A percentile compares a stretch with the other conserved stretches of the same genome.
Evolutionary conservation across 1,140 invertebrate species (phyloP).

Genomic region (Maniola jurtina): DNA sequence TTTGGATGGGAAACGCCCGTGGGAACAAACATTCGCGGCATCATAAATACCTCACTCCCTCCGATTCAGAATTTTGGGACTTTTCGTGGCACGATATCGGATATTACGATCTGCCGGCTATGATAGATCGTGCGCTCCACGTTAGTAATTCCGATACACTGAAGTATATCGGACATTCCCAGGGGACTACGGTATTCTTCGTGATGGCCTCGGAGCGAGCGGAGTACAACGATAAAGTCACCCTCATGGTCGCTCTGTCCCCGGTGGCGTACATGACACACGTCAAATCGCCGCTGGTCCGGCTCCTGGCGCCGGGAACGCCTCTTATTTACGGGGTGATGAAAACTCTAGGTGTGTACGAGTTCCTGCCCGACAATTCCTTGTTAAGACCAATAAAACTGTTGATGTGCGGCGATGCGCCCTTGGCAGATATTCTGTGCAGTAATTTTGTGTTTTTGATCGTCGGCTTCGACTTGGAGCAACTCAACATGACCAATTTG

Average conservation of each 20-base stretch:
- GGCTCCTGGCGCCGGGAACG: constrained; percentile 41
- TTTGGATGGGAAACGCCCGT: constrained; percentile 85
- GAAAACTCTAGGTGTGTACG: constrained; percentile 40
- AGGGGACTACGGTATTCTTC: constrained; percentile 85
- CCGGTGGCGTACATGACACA: constrained; percentile 82
- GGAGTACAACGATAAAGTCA: constrained; percentile 82
- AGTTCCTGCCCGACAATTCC: constrained; percentile 44
- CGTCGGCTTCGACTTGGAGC: constrained; percentile 44
- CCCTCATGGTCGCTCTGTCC: constrained; percentile 81
- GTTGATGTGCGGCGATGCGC: constrained; percentile 37
- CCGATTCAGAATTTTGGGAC: constrained; percentile 79
- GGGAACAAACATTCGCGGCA: constrained; percentile 82
- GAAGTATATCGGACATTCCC: constrained; percentile 82
- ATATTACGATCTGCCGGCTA: constrained; percentile 75
- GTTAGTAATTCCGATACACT: constrained; percentile 66
- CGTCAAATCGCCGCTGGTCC: constrained; percentile 76
- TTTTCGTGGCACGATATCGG: constrained; percentile 83
- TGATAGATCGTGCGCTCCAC: constrained; percentile 77
- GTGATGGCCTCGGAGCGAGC: constrained; percentile 80
- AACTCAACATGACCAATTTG: constrained; percentile 79
- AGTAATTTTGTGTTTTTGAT: constrained; percentile 39
- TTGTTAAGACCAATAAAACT: constrained; percentile 34
- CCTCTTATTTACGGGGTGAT: constrained; percentile 30
- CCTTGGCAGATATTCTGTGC: constrained; percentile 42
- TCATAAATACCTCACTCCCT: constrained; percentile 76